Conservation (phyloP, 2,888 invertebrate species). For the Lamellibrachia satsuma region DNA sequence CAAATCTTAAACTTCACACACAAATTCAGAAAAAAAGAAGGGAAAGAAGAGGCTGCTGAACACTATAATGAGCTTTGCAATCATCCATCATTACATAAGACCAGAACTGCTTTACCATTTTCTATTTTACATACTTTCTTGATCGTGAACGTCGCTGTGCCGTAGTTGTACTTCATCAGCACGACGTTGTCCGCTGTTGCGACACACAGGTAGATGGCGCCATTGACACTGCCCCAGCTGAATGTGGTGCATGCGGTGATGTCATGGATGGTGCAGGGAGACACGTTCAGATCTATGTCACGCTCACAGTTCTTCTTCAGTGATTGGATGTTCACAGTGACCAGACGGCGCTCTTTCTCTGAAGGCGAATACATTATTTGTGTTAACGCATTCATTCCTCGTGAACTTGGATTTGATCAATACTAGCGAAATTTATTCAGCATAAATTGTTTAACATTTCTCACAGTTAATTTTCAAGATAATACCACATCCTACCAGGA, state of each 20-base stretch:
- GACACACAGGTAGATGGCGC: conserved; percentile 61
- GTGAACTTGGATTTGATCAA: too few relatives aligned
- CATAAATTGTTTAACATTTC: too few relatives aligned
- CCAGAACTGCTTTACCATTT: neutral
- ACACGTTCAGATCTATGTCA: conserved; percentile 49
- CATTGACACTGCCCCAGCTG: conserved; percentile 51
- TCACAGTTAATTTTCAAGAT: too few relatives aligned
- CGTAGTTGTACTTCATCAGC: conserved; percentile 70
- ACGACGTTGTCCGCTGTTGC: conserved; percentile 62
- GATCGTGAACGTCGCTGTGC: conserved; percentile 63
- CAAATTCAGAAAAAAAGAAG: too few relatives aligned
- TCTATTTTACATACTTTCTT: conserved; percentile 54
- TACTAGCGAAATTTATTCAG: neutral
- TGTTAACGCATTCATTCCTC: neutral
- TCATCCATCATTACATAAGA: too few relatives aligned
- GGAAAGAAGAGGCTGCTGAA: too few relatives aligned
- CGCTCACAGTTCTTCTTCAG: conserved; percentile 14
- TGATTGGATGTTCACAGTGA: conserved; percentile 23
- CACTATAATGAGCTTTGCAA: too few relatives aligned
- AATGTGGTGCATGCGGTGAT: conserved; percentile 64
- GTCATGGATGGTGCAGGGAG: conserved; percentile 57
- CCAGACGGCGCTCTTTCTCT: conserved; percentile 34
- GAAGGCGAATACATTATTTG: neutral
- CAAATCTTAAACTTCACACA: too few relatives aligned
- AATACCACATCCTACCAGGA: too few relatives aligned